Percentiles rank a stretch among this genome's conserved stretches.
phyloP scores from a whole-genome alignment of 2,113 vertebrate species.

The Apeltes quadracus region DNA sequence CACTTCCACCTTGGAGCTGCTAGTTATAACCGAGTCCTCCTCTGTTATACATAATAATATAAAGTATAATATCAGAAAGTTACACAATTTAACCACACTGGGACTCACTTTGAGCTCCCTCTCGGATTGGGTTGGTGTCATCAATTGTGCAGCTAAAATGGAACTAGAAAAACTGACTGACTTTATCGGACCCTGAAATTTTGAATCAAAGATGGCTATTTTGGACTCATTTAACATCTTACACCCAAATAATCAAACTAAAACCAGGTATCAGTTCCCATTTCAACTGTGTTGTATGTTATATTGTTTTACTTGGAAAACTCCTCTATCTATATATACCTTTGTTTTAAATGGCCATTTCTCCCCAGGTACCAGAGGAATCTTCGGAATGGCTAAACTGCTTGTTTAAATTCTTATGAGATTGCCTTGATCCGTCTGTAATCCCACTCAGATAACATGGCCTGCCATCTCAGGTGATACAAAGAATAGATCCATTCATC shows the following conservation, averaged over 20 bases:
- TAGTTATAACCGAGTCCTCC: background rate
- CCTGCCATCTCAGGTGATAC: slow-evolving; percentile 31
- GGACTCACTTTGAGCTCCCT: background rate
- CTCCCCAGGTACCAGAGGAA: slow-evolving; percentile 35
- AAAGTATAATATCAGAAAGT: background rate
- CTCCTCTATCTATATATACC: background rate
- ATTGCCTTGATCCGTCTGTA: slow-evolving; percentile 40
- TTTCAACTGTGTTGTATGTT: background rate
- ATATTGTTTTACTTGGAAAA: slow-evolving; percentile 2
- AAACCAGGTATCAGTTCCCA: too few species aligned
- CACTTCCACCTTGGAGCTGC: background rate
- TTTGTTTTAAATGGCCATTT: background rate
- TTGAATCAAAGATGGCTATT: background rate
- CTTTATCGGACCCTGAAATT: background rate
- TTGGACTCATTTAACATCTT: background rate
- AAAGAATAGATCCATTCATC: slow-evolving; percentile 51
- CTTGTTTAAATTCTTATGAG: slow-evolving; percentile 27
- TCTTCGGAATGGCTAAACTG: slow-evolving; percentile 47
- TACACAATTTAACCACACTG: background rate
- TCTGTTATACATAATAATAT: background rate
- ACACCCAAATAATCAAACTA: background rate
- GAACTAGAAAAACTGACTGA: background rate
- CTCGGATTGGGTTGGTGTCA: background rate
- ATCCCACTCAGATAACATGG: slow-evolving; percentile 40
- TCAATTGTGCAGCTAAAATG: background rate